Conservation (phyloP, 1,140 invertebrate species). For the Leptinotarsa texana region DNA sequence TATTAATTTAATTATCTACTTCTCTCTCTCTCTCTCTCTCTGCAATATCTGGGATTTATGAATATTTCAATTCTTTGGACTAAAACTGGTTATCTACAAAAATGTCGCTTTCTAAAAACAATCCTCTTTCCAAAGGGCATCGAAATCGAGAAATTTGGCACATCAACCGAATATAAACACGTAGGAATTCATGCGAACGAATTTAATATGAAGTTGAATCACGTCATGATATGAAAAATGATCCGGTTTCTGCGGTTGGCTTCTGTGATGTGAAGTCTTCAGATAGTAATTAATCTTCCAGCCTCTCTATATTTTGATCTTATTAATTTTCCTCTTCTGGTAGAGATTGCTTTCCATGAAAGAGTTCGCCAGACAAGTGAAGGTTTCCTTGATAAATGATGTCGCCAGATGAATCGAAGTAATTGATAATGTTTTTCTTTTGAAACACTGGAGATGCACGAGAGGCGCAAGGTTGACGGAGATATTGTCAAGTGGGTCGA, state of each 20-base stretch:
- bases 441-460: not conserved
- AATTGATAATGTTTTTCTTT: not conserved
- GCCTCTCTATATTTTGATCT: constrained; percentile 8
- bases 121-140: not conserved
- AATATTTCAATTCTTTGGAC: no score
- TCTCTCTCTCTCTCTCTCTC: no score
- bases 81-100: no score
- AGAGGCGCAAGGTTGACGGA: not conserved
- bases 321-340: not conserved
- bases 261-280: not conserved
- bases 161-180: not conserved
- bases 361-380: not conserved
- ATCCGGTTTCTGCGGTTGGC: not conserved
- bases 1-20: no score
- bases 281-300: not conserved
- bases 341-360: constrained; percentile 2
- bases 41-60: no score
- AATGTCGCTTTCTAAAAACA: no score
- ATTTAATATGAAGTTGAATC: constrained; percentile 1
- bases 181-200: not conserved
- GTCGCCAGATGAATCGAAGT: not conserved
- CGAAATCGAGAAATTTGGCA: not conserved
- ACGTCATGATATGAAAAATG: not conserved
- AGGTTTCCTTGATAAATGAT: not conserved
- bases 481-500: not conserved